Evolutionary conservation across 2,888 invertebrate genomes (phyloP), one percentile per base, ranked within the genome.

Genomic region (Anoncus sp.): DNA sequence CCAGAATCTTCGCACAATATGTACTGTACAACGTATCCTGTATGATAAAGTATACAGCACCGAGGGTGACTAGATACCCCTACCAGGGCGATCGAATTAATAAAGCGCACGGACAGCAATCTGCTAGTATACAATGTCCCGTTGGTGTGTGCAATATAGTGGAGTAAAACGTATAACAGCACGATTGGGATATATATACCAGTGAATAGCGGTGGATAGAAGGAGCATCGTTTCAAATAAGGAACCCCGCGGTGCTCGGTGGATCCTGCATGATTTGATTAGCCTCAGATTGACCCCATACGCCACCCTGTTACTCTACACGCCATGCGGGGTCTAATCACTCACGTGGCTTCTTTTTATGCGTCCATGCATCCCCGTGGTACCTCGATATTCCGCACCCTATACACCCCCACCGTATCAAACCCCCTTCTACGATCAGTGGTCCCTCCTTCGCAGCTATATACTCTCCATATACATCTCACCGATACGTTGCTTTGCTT

Each of bases 231-330:
- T 66, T 79, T 79, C 79, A 82, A 84, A 77, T 73, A 75, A 80
- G 82, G 78, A 84, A 79, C 84, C 85, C 84, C 83, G 83, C 78
- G 80, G 85, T 80, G 84, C 74, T 79, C 75, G 75, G 77, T 77
- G 79, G 74, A 76, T 84, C 87, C 87, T 87, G 88, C 88, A 90
- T 91, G 89, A 91, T 91, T 91, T 90, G 91, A 91, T 91, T 91
- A 91, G 91, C 91, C 91, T 90, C 90, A 91, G 91, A 91, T 91
- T 91, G 90, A 90, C 90, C 91, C 90, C 87, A 86, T 85, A 83
- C 81, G 84, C 82, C 80, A 79, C 63, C 75, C 80, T 69, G 80
- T 80, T 81, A 79, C 78, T 78, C 80, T 65, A 66, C 65, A 77
- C 77, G 65, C 71, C 79, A 70, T 72, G 72, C 81, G 74, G 77